A percentile compares a stretch with the other conserved stretches of the same genome.
phyloP scores from a whole-genome alignment of 2,888 invertebrate species.

The Iphiclides podalirius region DNA sequence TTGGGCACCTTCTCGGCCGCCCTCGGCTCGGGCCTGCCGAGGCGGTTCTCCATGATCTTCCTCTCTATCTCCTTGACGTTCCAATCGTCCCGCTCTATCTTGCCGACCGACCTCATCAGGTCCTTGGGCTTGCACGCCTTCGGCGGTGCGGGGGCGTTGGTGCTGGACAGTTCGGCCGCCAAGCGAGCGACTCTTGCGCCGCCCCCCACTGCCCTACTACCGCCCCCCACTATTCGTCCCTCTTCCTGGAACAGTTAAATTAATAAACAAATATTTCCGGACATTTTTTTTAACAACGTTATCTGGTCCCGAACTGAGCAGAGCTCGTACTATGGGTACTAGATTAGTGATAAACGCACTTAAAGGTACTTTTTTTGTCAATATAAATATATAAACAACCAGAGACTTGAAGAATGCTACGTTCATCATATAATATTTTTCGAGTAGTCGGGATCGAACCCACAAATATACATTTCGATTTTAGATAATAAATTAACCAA shows the following conservation, averaged over 20 bases:
- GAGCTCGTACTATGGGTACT: no score
- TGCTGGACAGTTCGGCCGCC: constrained; percentile 89
- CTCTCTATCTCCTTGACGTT: constrained; percentile 94
- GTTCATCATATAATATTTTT: no score
- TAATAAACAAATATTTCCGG: no score
- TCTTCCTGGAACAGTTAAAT: constrained; percentile 69
- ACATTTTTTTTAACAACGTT: background rate
- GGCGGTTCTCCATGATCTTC: constrained; percentile 89
- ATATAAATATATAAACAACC: no score
- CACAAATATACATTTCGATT: no score
- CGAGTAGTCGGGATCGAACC: no score
- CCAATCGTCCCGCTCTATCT: constrained; percentile 94
- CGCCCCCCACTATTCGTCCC: constrained; percentile 59
- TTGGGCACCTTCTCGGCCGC: constrained; percentile 91
- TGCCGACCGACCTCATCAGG: constrained; percentile 91
- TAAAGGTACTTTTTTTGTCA: no score
- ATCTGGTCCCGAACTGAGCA: no score
- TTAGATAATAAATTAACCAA: no score
- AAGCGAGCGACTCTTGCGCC: constrained; percentile 61
- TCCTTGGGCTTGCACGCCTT: constrained; percentile 87
- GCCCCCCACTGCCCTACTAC: constrained; percentile 48
- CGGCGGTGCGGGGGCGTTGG: constrained; percentile 79
- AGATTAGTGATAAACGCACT: no score
- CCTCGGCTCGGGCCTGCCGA: constrained; percentile 81
- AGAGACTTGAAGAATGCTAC: no score